Evolutionary conservation across 2,888 invertebrate species (phyloP).

Genomic region (Frankliniella fusca): DNA sequence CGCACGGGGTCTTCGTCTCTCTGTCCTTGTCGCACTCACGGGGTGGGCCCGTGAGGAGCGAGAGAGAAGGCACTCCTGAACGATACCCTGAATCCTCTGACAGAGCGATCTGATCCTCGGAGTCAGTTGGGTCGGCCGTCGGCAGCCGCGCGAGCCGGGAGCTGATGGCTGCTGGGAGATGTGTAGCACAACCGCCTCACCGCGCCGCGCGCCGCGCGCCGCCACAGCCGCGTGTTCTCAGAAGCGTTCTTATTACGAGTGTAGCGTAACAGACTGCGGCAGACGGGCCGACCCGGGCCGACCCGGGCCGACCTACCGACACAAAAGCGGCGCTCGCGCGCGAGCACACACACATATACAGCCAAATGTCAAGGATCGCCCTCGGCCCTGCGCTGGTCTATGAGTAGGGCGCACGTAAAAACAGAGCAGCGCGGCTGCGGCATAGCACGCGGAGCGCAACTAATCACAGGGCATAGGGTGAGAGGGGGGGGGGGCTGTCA

Average conservation of each 20-base stretch:
- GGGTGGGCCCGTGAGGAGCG: no score
- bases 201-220: no score
- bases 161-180: no score
- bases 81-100: no score
- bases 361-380: slow-evolving; percentile 22
- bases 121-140: no score
- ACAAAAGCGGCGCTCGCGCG: background rate
- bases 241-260: slow-evolving; percentile 10
- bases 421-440: background rate
- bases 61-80: no score
- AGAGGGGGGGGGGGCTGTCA: background rate
- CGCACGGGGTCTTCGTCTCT: no score
- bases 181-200: no score
- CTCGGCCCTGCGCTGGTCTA: background rate
- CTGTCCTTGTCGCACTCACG: no score
- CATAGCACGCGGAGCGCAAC: background rate
- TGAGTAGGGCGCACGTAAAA: background rate
- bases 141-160: no score
- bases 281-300: background rate
- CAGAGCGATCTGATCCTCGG: no score
- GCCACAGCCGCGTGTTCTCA: background rate
- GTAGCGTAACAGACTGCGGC: background rate
- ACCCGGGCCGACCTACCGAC: background rate
- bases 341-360: background rate
- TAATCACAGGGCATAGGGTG: background rate